Conservation (phyloP, 2,797 vertebrate species). For the Crax fasciolata region DNA sequence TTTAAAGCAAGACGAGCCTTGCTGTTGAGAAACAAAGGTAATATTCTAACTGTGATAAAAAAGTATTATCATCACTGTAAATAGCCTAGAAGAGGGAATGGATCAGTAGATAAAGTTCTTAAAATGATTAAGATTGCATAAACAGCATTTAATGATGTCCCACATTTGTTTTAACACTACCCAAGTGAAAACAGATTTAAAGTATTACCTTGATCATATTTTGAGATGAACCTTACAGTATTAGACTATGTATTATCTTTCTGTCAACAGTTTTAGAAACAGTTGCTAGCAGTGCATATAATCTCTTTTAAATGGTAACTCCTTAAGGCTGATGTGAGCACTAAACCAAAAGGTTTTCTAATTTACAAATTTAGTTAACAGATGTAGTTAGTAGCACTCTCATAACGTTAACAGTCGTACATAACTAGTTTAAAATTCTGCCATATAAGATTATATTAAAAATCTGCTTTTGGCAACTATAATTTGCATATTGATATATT, state of each 20-base stretch:
- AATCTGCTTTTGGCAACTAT: slow-evolving; percentile 60
- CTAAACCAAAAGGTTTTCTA: slow-evolving; percentile 72
- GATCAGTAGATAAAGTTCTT: background rate
- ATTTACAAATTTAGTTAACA: slow-evolving; percentile 77
- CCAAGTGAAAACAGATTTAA: slow-evolving; percentile 29
- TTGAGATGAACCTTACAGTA: slow-evolving; percentile 53
- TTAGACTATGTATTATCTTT: slow-evolving; percentile 52
- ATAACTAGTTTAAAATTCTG: slow-evolving; percentile 76
- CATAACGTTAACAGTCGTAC: slow-evolving; percentile 57
- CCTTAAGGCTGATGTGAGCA: slow-evolving; percentile 73
- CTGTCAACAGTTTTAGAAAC: slow-evolving; percentile 72
- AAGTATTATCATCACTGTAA: slow-evolving; percentile 43
- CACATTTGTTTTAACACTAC: slow-evolving; percentile 39
- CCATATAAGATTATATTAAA: slow-evolving; percentile 56
- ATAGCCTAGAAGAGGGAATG: slow-evolving; percentile 5
- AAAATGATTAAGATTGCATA: slow-evolving; percentile 55
- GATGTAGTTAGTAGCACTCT: slow-evolving; percentile 64
- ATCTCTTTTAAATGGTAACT: slow-evolving; percentile 71
- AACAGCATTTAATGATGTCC: slow-evolving; percentile 28
- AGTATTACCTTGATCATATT: slow-evolving; percentile 47
- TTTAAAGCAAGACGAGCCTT: slow-evolving; percentile 22
- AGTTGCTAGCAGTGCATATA: slow-evolving; percentile 70
- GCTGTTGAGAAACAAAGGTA: slow-evolving; percentile 57
- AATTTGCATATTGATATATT: slow-evolving; percentile 57
- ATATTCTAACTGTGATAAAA: slow-evolving; percentile 13